Evolutionary conservation across 1,140 invertebrate genomes (phyloP), one percentile per base, ranked within the genome.

Genomic region (Artemia franciscana): DNA sequence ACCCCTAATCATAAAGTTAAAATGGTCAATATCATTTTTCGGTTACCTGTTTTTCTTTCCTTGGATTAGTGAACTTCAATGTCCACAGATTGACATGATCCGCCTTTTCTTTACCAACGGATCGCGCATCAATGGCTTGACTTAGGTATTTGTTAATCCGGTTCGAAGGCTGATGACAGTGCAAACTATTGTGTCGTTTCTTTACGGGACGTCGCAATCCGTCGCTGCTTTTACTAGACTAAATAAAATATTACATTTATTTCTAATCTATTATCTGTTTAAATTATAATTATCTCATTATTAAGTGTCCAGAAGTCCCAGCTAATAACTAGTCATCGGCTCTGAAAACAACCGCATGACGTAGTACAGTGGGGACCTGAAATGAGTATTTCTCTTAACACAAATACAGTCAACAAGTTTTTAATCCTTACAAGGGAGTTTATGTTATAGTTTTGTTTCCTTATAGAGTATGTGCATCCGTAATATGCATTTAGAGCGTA

Each of bases 91-190:
- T 87, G 27, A 91, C 87, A 70, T 91, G 87, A 57, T 84, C 85
- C 15, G 84, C 82, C 72, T 91, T 91, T 73, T 91, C 88, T 64
- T 84, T 78, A 71, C 91, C 87, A 27, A 91, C 85, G 71, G 84
- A 86, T 60, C 88, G 76, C n/a, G 88, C 88, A 68, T 88, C 86
- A 66, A 92, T 90, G 1, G 88, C 88, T 75, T 90, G 86, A 58
- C 85, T 83, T 63, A 92, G 77, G 74, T 88, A 91, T 72, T 90
- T 91, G 77, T 91, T 91, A 24, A 91, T 87, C 66, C 88, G 79
- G 73, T 90, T 89, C 18, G 82, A 84, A 21, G 86, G 84, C 71
- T 85, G 83, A 73, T 87, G 84, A 28, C 68, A 68, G 71, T 86
- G 84, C n/a, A 86, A 82, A 69, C 82, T 84, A 56, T 85, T 85